These are phyloP conservation scores for Acrossocheilus fasciatus DNA, from an alignment of 2,797 vertebrate species.

Conservation along the genomic window DNA sequence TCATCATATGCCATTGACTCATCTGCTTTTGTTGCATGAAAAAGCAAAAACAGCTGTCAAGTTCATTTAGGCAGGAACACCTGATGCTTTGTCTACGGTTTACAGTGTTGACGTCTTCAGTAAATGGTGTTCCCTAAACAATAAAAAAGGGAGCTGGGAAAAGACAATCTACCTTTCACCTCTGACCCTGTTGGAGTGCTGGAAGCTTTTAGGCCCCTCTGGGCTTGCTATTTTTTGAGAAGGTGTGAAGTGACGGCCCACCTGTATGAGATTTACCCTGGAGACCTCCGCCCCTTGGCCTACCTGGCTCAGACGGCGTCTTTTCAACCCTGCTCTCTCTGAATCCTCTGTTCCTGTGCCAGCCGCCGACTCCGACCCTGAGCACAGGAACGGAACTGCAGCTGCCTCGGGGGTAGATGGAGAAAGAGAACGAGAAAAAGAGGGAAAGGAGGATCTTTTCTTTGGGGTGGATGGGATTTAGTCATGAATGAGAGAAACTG, in stretches of 20 bases:
- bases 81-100: conserved; percentile 47
- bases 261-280: conserved; percentile 48
- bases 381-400: conserved; percentile 35
- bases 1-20: neutral
- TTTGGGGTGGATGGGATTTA: conserved; percentile 50
- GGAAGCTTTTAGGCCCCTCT: conserved; percentile 36
- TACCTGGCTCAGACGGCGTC: conserved; percentile 47
- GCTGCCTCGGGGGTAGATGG: conserved; percentile 15
- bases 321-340: conserved; percentile 29
- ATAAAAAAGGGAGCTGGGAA: conserved; percentile 36
- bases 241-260: conserved; percentile 54
- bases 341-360: conserved; percentile 53
- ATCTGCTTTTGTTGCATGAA: conserved; percentile 19
- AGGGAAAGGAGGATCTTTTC: conserved; percentile 40
- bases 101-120: conserved; percentile 34
- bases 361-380: conserved; percentile 39
- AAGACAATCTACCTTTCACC: conserved; percentile 45
- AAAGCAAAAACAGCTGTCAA: conserved; percentile 23
- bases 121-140: conserved; percentile 46
- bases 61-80: conserved; percentile 39
- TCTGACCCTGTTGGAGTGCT: conserved; percentile 17
- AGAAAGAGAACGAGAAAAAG: conserved; percentile 8
- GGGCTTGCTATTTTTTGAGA: conserved; percentile 39
- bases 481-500: conserved; percentile 58
- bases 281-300: conserved; percentile 47